A percentile compares a stretch with the other conserved stretches of the same genome.
Evolutionary conservation across 1,140 invertebrate genomes (phyloP).

Genomic region (Bilobella aurantiaca): DNA sequence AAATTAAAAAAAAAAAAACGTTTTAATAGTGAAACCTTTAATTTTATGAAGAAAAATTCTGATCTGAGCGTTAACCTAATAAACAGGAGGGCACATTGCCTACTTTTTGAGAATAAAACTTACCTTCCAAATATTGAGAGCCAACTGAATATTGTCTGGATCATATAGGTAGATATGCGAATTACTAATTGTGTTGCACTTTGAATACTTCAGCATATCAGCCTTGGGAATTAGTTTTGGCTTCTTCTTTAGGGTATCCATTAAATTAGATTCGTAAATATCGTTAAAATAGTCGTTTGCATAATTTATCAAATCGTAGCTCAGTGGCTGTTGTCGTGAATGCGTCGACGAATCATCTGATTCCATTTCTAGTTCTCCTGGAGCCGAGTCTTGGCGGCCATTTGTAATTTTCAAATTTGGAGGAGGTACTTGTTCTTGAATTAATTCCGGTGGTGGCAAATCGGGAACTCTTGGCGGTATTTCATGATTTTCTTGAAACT

Average conservation of each 20-base stretch:
- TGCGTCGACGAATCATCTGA: slow-evolving; percentile 40
- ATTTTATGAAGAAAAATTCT: too few relatives aligned
- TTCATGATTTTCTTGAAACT: background rate
- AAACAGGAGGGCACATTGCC: background rate
- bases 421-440: background rate
- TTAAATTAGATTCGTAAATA: slow-evolving; percentile 75
- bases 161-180: slow-evolving; percentile 92
- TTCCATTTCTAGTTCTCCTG: slow-evolving; percentile 44
- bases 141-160: slow-evolving; percentile 80
- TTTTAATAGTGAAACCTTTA: background rate
- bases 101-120: background rate
- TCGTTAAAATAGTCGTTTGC: slow-evolving; percentile 87
- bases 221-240: slow-evolving; percentile 67
- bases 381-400: too few relatives aligned
- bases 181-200: slow-evolving; percentile 75
- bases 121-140: slow-evolving; percentile 14
- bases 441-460: background rate
- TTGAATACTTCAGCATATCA: slow-evolving; percentile 85
- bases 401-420: slow-evolving; percentile 2
- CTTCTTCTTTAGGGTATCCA: slow-evolving; percentile 73
- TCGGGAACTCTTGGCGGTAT: background rate
- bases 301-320: slow-evolving; percentile 82
- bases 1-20: slow-evolving; percentile 1
- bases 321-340: slow-evolving; percentile 35
- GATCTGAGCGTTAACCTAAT: too few relatives aligned